Conservation (phyloP, 2,888 invertebrate species). For the Campoletis raptor region DNA sequence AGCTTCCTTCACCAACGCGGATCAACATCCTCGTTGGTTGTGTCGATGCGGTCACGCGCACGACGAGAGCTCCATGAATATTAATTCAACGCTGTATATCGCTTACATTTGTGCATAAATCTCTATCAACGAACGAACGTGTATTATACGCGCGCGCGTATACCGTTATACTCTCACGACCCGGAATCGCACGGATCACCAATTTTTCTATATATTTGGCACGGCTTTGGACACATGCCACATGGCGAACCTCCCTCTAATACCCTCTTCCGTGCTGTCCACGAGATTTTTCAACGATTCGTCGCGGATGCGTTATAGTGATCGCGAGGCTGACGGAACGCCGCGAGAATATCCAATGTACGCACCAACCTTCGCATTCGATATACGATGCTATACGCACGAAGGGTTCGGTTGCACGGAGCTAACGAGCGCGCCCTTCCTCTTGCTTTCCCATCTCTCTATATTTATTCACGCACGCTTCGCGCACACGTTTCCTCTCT, state of each 20-base stretch:
- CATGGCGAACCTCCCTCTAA: too few relatives aligned
- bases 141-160: too few relatives aligned
- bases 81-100: constrained; percentile 78
- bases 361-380: constrained; percentile 32
- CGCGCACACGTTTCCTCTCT: neutral
- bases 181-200: neutral
- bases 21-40: neutral
- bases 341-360: constrained; percentile 61
- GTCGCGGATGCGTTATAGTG: neutral
- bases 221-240: neutral
- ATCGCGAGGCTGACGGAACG: constrained; percentile 20
- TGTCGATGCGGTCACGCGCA: constrained; percentile 25
- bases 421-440: constrained; percentile 49
- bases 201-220: neutral
- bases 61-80: constrained; percentile 74
- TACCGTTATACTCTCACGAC: too few relatives aligned
- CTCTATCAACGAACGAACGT: constrained; percentile 70
- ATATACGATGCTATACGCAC: neutral
- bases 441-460: neutral
- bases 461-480: neutral
- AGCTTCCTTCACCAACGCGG: neutral
- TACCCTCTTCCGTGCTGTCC: too few relatives aligned
- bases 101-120: constrained; percentile 80
- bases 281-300: neutral
- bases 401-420: constrained; percentile 58